Evolutionary conservation across 2,888 invertebrate species (phyloP).

Genomic region (Crocallis elinguaria): DNA sequence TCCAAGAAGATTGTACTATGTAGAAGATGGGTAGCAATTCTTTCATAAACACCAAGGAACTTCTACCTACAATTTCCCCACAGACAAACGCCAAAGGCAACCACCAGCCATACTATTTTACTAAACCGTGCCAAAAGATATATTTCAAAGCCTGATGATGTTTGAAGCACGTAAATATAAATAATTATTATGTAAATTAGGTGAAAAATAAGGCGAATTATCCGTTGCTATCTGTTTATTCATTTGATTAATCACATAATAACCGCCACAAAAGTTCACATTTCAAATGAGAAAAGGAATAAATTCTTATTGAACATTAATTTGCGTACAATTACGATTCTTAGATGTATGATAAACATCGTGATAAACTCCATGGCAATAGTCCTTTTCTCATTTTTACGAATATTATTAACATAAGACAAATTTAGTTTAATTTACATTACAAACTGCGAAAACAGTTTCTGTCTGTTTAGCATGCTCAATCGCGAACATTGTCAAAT

Average conservation of each 20-base stretch:
- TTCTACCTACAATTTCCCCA: too few relatives aligned
- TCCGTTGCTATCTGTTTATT: conserved; percentile 51
- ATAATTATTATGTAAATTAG: too few relatives aligned
- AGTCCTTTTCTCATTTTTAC: conserved; percentile 69
- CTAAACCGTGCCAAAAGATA: too few relatives aligned
- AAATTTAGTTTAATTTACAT: conserved; percentile 18
- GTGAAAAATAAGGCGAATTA: neutral
- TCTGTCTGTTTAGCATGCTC: neutral
- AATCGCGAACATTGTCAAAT: too few relatives aligned
- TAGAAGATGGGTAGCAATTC: too few relatives aligned
- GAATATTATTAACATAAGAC: conserved; percentile 33
- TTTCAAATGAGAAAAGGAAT: conserved; percentile 71
- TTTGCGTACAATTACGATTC: neutral
- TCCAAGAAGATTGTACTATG: too few relatives aligned
- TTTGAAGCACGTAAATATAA: too few relatives aligned
- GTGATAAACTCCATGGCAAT: conserved; percentile 17
- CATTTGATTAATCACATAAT: conserved; percentile 52
- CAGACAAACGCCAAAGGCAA: too few relatives aligned
- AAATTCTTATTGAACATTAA: conserved; percentile 22
- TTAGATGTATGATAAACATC: neutral
- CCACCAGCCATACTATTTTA: too few relatives aligned
- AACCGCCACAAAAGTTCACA: conserved; percentile 53
- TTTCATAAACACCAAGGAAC: too few relatives aligned
- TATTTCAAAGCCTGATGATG: too few relatives aligned
- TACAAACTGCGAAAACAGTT: neutral